phyloP scores from a whole-genome alignment of 2,797 vertebrate species.

The Microchirus variegatus region DNA sequence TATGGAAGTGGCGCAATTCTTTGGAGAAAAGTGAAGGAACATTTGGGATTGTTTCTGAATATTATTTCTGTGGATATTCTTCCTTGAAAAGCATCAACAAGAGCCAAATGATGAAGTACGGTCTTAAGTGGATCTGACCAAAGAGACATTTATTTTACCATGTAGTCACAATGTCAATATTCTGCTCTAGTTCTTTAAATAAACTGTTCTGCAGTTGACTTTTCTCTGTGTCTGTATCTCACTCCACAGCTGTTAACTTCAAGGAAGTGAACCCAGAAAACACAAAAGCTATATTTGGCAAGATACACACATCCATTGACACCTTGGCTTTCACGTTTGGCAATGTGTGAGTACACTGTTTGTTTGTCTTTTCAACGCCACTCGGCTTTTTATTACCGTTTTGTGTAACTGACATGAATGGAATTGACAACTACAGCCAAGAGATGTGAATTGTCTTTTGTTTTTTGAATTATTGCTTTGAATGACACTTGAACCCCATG shows the following conservation, averaged over 20 bases:
- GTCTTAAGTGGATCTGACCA: no score
- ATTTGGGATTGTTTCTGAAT: constrained; percentile 39
- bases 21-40: constrained; percentile 13
- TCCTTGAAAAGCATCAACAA: no score
- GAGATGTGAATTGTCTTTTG: no score
- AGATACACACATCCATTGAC: constrained; percentile 94
- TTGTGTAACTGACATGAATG: constrained; percentile 14
- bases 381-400: constrained; percentile 19
- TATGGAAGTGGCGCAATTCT: constrained; percentile 19
- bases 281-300: constrained; percentile 85
- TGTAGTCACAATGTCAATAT: no score
- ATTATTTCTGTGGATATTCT: constrained; percentile 13
- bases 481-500: background rate
- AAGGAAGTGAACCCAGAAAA: constrained; percentile 92
- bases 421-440: no score
- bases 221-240: constrained; percentile 52
- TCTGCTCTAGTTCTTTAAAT: no score
- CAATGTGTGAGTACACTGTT: constrained; percentile 93
- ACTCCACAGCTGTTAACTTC: constrained; percentile 88
- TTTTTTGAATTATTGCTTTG: no score
- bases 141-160: no score
- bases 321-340: constrained; percentile 97
- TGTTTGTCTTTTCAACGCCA: constrained; percentile 50
- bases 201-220: no score
- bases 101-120: no score